These are phyloP conservation scores for Camponotus floridanus DNA, from an alignment of 1,140 invertebrate genomes.

Conservation along the genomic window DNA sequence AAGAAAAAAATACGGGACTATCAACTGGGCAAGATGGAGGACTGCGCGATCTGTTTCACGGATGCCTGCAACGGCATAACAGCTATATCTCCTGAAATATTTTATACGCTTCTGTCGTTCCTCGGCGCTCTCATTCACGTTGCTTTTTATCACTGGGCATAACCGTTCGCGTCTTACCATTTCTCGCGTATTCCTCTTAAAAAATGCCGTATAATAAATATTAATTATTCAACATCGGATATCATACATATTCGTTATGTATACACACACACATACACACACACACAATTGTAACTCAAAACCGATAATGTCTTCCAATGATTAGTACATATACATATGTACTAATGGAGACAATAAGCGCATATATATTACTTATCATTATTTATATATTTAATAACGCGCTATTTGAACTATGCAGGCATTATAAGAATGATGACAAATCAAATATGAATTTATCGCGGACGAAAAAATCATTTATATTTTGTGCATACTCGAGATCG, in stretches of 20 bases:
- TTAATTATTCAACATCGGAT: neutral
- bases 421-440: neutral
- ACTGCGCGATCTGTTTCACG: slow-evolving; percentile 74
- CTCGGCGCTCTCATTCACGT: slow-evolving; percentile 65
- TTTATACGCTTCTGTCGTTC: slow-evolving; percentile 68
- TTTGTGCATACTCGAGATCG: neutral
- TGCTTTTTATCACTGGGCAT: slow-evolving; percentile 61
- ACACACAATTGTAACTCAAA: slow-evolving; percentile 1
- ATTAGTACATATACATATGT: neutral
- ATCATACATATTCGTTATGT: neutral
- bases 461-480: neutral
- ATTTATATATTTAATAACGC: neutral
- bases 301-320: neutral
- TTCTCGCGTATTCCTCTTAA: neutral
- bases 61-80: slow-evolving; percentile 78
- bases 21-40: slow-evolving; percentile 44
- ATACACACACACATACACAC: no score
- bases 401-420: neutral
- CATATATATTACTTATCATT: slow-evolving; percentile 4
- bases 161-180: slow-evolving; percentile 51
- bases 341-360: neutral
- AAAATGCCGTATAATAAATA: neutral
- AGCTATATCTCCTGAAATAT: slow-evolving; percentile 57
- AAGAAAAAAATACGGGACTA: slow-evolving; percentile 52
- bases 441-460: neutral